phyloP scores from a whole-genome alignment of 2,888 invertebrate genomes.

The Tenthredo mesomela region DNA sequence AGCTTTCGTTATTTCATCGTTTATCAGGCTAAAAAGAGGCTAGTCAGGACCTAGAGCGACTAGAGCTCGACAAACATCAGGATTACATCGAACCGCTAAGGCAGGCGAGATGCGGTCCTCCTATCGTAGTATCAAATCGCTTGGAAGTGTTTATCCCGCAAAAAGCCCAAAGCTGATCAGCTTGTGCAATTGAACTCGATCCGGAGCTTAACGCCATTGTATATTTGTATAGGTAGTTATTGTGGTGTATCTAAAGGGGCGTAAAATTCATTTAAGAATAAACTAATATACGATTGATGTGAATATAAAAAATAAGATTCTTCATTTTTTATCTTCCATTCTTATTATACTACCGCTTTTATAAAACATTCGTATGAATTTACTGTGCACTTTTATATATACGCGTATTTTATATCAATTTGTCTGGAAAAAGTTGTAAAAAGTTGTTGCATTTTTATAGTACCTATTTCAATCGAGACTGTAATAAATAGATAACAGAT shows the following conservation, averaged over 20 bases:
- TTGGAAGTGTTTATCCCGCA: not conserved
- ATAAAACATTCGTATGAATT: too few relatives aligned
- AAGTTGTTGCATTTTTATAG: too few relatives aligned
- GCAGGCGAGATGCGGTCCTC: not conserved
- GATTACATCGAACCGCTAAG: constrained; percentile 1
- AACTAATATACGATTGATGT: too few relatives aligned
- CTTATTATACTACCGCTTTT: too few relatives aligned
- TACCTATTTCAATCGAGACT: too few relatives aligned
- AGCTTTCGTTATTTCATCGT: constrained; percentile 28
- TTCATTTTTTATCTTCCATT: too few relatives aligned
- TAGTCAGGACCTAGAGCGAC: not conserved
- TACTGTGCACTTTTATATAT: too few relatives aligned
- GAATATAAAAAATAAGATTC: too few relatives aligned
- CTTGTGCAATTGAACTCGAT: constrained; percentile 30
- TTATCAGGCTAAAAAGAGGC: constrained; percentile 21
- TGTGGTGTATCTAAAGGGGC: not conserved
- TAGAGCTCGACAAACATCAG: constrained; percentile 19
- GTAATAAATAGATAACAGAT: too few relatives aligned
- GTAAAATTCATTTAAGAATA: not conserved
- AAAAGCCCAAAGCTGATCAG: constrained; percentile 16
- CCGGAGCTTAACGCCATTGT: constrained; percentile 12
- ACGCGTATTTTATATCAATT: too few relatives aligned
- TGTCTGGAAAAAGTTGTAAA: too few relatives aligned
- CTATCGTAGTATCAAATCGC: not conserved
- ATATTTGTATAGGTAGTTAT: not conserved